Evolutionary conservation across 2,113 vertebrate species (phyloP).

Genomic region (Dendrocopos noguchii): DNA sequence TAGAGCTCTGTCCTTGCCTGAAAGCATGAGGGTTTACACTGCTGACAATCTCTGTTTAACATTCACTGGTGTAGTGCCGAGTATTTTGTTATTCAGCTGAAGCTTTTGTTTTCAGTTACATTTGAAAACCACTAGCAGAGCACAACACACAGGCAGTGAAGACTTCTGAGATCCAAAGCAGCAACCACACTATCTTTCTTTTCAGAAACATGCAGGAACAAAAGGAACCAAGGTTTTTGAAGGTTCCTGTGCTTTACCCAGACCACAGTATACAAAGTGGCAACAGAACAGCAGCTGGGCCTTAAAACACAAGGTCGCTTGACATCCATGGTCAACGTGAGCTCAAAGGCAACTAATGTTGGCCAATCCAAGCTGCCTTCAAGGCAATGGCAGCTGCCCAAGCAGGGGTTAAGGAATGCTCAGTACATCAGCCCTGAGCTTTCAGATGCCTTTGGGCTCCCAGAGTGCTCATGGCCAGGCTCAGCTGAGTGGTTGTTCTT

Average conservation of each 20-base stretch:
- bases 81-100: background rate
- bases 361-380: too few species aligned
- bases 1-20: background rate
- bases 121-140: background rate
- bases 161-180: background rate
- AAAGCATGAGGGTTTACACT: background rate
- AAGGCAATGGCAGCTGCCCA: background rate
- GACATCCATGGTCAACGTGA: background rate
- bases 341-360: rapidly evolving
- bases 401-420: background rate
- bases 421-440: background rate
- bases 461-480: rapidly evolving
- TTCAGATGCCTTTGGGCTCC: background rate
- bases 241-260: background rate
- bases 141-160: background rate
- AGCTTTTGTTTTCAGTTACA: background rate
- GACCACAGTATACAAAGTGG: rapidly evolving
- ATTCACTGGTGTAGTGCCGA: background rate
- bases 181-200: background rate
- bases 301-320: background rate
- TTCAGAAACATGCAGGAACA: background rate
- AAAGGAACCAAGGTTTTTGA: background rate
- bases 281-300: background rate
- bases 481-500: background rate
- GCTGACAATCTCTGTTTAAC: background rate